Evolutionary conservation across 2,113 vertebrate species (phyloP).

Genomic region (Sporophila hypoxantha): DNA sequence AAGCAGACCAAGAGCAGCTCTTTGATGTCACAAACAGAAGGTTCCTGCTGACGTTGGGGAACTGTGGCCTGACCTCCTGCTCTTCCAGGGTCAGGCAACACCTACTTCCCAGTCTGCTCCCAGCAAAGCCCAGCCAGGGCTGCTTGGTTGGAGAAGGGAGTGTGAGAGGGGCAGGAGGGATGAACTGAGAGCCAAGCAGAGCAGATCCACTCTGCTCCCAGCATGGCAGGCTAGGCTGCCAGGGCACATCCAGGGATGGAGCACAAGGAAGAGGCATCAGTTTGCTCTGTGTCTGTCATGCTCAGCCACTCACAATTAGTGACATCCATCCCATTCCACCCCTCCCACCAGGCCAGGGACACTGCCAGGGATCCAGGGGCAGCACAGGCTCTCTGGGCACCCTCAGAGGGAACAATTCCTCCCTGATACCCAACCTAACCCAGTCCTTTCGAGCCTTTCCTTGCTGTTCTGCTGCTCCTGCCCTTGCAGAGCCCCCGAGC

Average conservation of each 20-base stretch:
- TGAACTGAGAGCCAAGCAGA: not conserved
- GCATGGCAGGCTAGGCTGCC: not conserved
- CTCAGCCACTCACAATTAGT: not conserved
- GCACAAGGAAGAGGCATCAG: not conserved
- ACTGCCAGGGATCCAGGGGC: not conserved
- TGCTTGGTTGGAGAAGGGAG: not conserved
- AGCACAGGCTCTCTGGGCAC: not conserved
- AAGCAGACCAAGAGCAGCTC: not conserved
- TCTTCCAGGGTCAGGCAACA: not conserved
- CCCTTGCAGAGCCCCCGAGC: not conserved
- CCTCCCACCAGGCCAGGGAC: not conserved
- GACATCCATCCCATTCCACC: not conserved
- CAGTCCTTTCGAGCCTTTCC: too few species aligned
- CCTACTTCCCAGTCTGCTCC: not conserved
- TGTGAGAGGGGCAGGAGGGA: rapidly evolving
- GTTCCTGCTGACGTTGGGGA: not conserved
- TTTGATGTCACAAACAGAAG: conserved; percentile 2
- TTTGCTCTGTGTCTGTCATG: not conserved
- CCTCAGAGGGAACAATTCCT: not conserved
- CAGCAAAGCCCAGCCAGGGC: not conserved
- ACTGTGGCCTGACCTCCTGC: not conserved
- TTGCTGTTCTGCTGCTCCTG: not conserved
- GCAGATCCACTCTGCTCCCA: not conserved
- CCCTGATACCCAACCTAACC: not conserved
- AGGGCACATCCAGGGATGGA: not conserved